Conservation (phyloP, 2,797 vertebrate species). For the Lateolabrax maculatus region DNA sequence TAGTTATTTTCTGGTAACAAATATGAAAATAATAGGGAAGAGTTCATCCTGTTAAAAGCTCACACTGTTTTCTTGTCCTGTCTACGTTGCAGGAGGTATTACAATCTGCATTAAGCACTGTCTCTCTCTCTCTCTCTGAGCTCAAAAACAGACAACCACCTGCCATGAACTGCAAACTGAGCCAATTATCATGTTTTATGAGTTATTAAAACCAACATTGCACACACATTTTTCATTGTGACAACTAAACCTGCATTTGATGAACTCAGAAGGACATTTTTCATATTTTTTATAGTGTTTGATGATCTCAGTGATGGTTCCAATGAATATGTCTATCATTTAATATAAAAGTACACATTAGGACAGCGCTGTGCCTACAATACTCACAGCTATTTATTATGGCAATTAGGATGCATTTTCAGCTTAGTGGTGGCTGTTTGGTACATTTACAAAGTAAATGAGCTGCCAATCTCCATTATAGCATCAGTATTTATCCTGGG, state of each 20-base stretch:
- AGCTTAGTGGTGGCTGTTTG: constrained; percentile 55
- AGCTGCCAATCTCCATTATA: constrained; percentile 61
- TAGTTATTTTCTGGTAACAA: not conserved
- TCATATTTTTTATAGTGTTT: constrained; percentile 53
- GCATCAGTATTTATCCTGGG: constrained; percentile 49
- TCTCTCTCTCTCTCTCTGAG: constrained; percentile 18
- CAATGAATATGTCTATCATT: constrained; percentile 45
- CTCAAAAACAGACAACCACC: constrained; percentile 13
- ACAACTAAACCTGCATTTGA: constrained; percentile 50
- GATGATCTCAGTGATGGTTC: constrained; percentile 52
- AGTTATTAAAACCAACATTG: constrained; percentile 45
- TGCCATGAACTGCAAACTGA: constrained; percentile 45
- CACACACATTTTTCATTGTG: constrained; percentile 31
- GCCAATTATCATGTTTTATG: constrained; percentile 59
- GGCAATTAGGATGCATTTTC: constrained; percentile 64
- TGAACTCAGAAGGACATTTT: constrained; percentile 41
- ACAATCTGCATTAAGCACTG: not conserved
- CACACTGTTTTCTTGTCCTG: not conserved
- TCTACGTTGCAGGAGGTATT: constrained; percentile 1
- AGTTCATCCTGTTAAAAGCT: not conserved
- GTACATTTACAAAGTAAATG: constrained; percentile 60
- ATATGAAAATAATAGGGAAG: not conserved
- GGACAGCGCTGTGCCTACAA: constrained; percentile 35
- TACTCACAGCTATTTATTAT: constrained; percentile 61
- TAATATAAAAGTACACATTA: constrained; percentile 49